Evolutionary conservation across 1,140 invertebrate species (phyloP).

Genomic region (Drosophila novamexicana): DNA sequence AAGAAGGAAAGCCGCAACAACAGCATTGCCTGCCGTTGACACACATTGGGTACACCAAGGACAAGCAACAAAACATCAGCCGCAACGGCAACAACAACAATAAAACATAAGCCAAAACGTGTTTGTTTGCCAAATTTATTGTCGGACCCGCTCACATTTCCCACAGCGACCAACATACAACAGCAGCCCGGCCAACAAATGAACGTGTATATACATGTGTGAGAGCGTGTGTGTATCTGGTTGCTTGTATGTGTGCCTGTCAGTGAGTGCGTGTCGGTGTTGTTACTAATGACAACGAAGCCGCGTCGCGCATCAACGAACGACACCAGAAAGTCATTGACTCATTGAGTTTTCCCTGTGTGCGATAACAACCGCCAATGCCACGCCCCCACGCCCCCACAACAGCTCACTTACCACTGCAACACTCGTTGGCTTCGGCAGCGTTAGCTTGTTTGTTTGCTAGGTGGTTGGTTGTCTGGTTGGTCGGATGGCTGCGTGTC

Average conservation of each 20-base stretch:
- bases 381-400: slow-evolving; percentile 24
- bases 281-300: slow-evolving; percentile 80
- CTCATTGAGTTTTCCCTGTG: slow-evolving; percentile 70
- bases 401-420: slow-evolving; percentile 27
- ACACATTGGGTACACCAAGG: slow-evolving; percentile 76
- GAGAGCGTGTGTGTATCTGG: slow-evolving; percentile 26
- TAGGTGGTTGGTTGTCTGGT: slow-evolving; percentile 48
- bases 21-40: slow-evolving; percentile 56
- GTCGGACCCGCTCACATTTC: slow-evolving; percentile 54
- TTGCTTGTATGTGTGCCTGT: slow-evolving; percentile 37
- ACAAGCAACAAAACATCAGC: slow-evolving; percentile 56
- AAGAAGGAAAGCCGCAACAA: slow-evolving; percentile 38
- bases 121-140: slow-evolving; percentile 81
- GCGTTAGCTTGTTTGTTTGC: slow-evolving; percentile 69
- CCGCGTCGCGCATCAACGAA: slow-evolving; percentile 76
- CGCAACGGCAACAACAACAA: slow-evolving; percentile 53
- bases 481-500: slow-evolving; percentile 59
- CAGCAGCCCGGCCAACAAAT: slow-evolving; percentile 43
- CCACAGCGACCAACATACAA: slow-evolving; percentile 48
- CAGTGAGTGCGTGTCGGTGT: slow-evolving; percentile 55
- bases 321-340: slow-evolving; percentile 81
- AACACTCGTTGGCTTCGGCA: slow-evolving; percentile 66
- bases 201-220: slow-evolving; percentile 22
- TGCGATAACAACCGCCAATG: slow-evolving; percentile 22
- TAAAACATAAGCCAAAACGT: slow-evolving; percentile 68